Percentiles rank a stretch among this genome's conserved stretches.
Evolutionary conservation across 35 echinoderm and acorn worm genomes (phyloP).

Genomic region (Stichopus chloronotus): DNA sequence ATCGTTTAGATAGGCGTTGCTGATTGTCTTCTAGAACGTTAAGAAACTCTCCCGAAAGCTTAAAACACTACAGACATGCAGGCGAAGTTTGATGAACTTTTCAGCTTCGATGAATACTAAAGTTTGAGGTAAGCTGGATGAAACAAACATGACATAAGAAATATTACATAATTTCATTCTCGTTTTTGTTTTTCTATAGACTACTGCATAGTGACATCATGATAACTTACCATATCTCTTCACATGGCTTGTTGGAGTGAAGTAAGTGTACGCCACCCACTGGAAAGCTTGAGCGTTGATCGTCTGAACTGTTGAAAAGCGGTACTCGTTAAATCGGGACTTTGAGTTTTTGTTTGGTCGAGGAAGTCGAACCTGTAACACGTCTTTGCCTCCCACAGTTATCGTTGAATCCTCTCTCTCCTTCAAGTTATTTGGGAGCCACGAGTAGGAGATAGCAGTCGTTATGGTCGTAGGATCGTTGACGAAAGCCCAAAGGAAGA

Average conservation of each 20-base stretch:
- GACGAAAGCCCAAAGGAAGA: not conserved
- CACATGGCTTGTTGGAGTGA: not conserved
- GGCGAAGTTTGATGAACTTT: no score
- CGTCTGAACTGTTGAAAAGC: not conserved
- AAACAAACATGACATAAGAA: no score
- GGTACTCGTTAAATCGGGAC: slow-evolving; percentile 2
- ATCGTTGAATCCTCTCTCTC: no score
- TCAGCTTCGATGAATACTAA: no score
- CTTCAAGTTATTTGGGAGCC: not conserved
- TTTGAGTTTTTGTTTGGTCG: not conserved
- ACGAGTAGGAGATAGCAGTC: not conserved
- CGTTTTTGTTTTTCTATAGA: no score
- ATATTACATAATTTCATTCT: no score
- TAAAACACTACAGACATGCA: no score
- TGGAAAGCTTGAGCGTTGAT: not conserved
- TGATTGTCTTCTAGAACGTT: no score
- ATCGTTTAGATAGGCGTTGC: no score
- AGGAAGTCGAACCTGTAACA: not conserved
- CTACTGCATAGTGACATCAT: no score
- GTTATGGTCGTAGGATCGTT: not conserved
- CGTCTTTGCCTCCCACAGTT: not conserved
- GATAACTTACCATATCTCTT: not conserved
- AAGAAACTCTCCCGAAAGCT: no score
- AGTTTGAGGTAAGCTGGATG: no score
- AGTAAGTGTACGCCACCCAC: not conserved